Evolutionary conservation across 2,113 vertebrate species (phyloP).

Genomic region (Rhinopomastus cyanomelas): DNA sequence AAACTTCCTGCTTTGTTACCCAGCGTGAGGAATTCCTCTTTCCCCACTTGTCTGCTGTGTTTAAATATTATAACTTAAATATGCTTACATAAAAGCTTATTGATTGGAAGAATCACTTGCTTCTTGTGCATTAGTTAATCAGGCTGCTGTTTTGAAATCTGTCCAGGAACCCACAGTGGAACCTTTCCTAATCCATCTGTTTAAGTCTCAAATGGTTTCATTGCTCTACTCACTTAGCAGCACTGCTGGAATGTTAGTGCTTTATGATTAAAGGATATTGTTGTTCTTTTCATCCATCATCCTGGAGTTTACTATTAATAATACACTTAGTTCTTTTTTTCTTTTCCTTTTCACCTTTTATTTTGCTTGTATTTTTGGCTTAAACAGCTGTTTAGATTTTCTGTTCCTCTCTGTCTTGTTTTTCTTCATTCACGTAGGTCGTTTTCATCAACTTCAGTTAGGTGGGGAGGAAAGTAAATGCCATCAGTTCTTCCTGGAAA

Average conservation of each 20-base stretch:
- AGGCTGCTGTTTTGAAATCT: slow-evolving; percentile 73
- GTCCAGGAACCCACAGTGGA: slow-evolving; percentile 67
- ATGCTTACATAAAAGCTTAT: slow-evolving; percentile 68
- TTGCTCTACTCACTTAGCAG: slow-evolving; percentile 61
- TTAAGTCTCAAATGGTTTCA: slow-evolving; percentile 73
- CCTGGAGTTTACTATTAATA: slow-evolving; percentile 68
- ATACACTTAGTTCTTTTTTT: not conserved
- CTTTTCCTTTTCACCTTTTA: not conserved
- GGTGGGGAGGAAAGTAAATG: not conserved
- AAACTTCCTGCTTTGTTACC: slow-evolving; percentile 49
- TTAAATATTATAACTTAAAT: slow-evolving; percentile 70
- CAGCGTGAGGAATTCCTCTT: slow-evolving; percentile 45
- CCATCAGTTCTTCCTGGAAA: not conserved
- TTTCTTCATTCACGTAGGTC: slow-evolving; percentile 17
- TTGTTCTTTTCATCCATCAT: slow-evolving; percentile 74
- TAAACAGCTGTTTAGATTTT: slow-evolving; percentile 29
- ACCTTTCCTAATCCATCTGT: slow-evolving; percentile 73
- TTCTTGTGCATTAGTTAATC: slow-evolving; percentile 75
- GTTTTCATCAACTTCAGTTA: slow-evolving; percentile 40
- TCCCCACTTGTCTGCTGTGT: slow-evolving; percentile 50
- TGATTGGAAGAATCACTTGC: slow-evolving; percentile 68
- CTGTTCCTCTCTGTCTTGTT: not conserved
- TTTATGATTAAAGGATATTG: slow-evolving; percentile 73
- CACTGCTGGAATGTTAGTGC: slow-evolving; percentile 70
- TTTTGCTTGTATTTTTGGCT: not conserved